Conservation (phyloP, 1,140 invertebrate genomes). For the Leptoteleia sp. region DNA sequence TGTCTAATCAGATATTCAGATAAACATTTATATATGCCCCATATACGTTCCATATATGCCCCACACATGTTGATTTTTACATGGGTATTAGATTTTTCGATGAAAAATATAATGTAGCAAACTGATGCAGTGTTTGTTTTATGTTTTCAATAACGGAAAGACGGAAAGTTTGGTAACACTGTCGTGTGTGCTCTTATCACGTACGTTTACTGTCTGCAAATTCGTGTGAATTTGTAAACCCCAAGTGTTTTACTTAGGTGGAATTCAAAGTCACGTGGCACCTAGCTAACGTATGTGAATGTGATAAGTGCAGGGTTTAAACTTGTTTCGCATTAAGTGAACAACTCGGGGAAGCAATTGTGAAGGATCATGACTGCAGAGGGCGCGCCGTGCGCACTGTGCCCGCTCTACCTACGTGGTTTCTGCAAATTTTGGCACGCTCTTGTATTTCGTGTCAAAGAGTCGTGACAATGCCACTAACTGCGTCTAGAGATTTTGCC, state of each 20-base stretch:
- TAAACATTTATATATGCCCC: too few species aligned
- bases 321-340: conserved; percentile 51
- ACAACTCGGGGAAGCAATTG: conserved; percentile 38
- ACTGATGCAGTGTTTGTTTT: too few species aligned
- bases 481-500: too few species aligned
- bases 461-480: too few species aligned
- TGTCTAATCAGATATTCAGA: too few species aligned
- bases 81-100: too few species aligned
- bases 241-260: conserved; percentile 14
- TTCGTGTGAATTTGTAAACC: conserved; percentile 28
- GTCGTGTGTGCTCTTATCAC: conserved; percentile 25
- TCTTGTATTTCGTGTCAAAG: too few species aligned
- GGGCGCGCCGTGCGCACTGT: not conserved
- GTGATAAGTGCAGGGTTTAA: conserved; percentile 44
- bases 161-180: too few species aligned
- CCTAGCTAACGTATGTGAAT: conserved; percentile 30
- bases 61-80: too few species aligned
- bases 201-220: conserved; percentile 9
- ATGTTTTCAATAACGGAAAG: too few species aligned
- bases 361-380: conserved; percentile 41
- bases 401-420: conserved; percentile 6
- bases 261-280: conserved; percentile 21
- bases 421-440: conserved; percentile 42
- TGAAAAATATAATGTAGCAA: too few species aligned
- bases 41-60: too few species aligned